phyloP scores from a whole-genome alignment of 2,113 vertebrate genomes.

The Chlorocebus sabaeus region DNA sequence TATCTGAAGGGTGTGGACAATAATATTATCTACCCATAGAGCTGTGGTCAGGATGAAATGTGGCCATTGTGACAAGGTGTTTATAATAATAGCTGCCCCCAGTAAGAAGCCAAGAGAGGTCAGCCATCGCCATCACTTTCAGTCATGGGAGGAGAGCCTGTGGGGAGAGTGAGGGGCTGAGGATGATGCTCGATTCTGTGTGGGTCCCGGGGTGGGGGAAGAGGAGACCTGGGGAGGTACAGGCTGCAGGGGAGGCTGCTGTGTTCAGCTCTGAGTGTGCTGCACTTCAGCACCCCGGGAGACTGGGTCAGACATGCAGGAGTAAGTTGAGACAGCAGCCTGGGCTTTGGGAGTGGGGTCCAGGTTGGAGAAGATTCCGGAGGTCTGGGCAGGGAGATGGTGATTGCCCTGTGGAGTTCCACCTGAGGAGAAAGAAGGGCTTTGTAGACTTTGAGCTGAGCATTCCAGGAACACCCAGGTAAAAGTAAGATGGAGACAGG shows the following conservation, averaged over 20 bases:
- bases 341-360: neutral
- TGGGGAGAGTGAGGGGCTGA: neutral
- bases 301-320: neutral
- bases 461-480: neutral
- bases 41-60: neutral
- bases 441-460: neutral
- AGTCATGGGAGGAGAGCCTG: neutral
- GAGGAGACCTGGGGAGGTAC: neutral
- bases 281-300: neutral
- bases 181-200: neutral
- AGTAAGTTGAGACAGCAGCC: too few relatives aligned
- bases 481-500: neutral
- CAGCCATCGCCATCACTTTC: neutral
- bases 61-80: neutral
- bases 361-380: neutral
- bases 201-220: neutral
- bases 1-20: neutral
- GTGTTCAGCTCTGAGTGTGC: neutral
- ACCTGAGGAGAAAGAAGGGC: neutral
- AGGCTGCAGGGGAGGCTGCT: neutral
- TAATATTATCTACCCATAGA: neutral
- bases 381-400: neutral
- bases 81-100: neutral
- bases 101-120: neutral
- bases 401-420: neutral